Evolutionary conservation across 2,113 vertebrate genomes (phyloP), one percentile per base, ranked within the genome.

Genomic region (Chiloscyllium plagiosum): DNA sequence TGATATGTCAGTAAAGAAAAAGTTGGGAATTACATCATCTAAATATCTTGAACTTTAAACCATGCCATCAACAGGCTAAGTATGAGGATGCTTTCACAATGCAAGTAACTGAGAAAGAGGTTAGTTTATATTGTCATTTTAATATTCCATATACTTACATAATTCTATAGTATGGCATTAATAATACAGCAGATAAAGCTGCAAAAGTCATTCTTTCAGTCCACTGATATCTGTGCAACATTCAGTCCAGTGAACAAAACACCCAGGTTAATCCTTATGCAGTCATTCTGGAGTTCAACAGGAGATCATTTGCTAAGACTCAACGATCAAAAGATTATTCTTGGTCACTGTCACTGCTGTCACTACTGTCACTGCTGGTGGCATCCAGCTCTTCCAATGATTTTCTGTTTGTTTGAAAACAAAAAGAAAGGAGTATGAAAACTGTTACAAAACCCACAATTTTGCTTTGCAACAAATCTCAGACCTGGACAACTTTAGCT

Each of bases 381-480:
- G 96, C 96, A 37, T 93, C 66, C 42, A 97, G 96, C 0, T 96
- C 97, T 85, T 96, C 96, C 95, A 98, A 1, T 0, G 96, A 56
- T 52, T 96, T 96, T 96, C 98, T 98, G 96, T 22, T 95, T 96
- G 3, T 80, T 52, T 96, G 95, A 96, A 96, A 13, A 68, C 85
- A 0, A 96, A 15, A 66, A 93, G 0, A 0, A 4, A 33, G n/a
- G 80, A 65, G 50, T 19, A 83, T n/a, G 66, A 24, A 94, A 80
- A 47, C 6, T 7, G 1, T 66, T 37, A 42, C 42, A 42, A 72
- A 72, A 19, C 24, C 42, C 47, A 52, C 33, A 66, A 93, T 22
- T 65, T 66, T 10, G n/a, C 61, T 68, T 68, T 56, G 86, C 50
- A 89, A 89, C 50, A 89, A 29, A 56, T 89, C 20, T 87, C 47